Evolutionary conservation across 2,888 invertebrate genomes (phyloP), one percentile per base, ranked within the genome.

Genomic region (Drosophila fungiperda): DNA sequence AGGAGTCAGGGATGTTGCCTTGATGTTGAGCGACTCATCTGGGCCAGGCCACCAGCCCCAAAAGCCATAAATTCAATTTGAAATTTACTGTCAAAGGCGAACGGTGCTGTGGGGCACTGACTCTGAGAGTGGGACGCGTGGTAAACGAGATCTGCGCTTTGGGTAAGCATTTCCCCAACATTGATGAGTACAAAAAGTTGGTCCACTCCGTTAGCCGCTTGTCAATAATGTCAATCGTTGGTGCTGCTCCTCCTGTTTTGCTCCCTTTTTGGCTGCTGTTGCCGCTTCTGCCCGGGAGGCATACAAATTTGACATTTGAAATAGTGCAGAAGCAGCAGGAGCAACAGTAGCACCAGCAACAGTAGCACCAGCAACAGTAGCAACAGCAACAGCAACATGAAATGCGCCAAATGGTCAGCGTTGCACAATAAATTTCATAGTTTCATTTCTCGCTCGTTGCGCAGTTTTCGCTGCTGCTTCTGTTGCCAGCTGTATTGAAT

Each of bases 21-120:
- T 48, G 35, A 29, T 73, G 66, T 35, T 59, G 54, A 52, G 74
- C 58, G 59, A 38, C 58, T 66, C 64, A 62, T 55, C 52, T 74
- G 74, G 74, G 45, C 42, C 45, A 26, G 40, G 40, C 71, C 48
- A 63, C 40, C 69, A 57, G 63, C 60, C 85, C 82, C 67, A 45
- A 73, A 70, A 74, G 75, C 73, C 76, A 85, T 88, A 85, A 88
- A 85, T 86, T 85, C 83, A 86, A 88, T 88, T 88, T 77, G 73
- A 86, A 85, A 85, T 83, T 85, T 87, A 87, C 66, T 82, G 82
- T 84, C 79, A 82, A 68, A 73, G 63, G 63, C 55, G 57, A 35
- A 23, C n/a, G 17, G 17, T 17, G 17, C 2, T 20, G 49, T 4
- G 40, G 20, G 26, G 32, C 15, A 11, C 11, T 1, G 9, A 4